Base-by-base conservation (phyloP, 2,113 vertebrate genomes). In the Limanda limanda region DNA sequence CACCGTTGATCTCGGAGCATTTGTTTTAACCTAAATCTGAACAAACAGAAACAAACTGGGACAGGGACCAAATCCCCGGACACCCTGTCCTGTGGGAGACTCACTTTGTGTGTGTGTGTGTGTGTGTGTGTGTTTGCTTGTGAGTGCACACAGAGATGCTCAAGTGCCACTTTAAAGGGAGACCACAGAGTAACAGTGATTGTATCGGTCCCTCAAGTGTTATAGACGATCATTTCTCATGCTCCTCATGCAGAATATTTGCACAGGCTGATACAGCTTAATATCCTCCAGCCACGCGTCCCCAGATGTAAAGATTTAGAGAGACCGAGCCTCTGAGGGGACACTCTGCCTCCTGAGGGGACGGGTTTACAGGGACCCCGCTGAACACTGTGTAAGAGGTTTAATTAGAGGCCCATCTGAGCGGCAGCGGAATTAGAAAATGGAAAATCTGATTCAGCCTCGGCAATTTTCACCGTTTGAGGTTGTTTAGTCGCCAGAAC, bases 401-500 rank as follows among this genome's bases (percentile, higher is more conserved):
- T 81, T 86, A 84, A 85, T 92, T 82, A 82, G 56, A 76, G 62
- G 59, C 40, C 24, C 73, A 76, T 81, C 71, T 76, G 74, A 74
- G 79, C 85, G 74, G 82, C 61, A 82, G 35, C 83, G 69, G 65
- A 80, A 66, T 76, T 66, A 68, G 65, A 74, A 86, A 85, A 88
- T 86, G 81, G 73, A 83, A 88, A 86, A 80, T 87, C 76, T 58
- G 71, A 84, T 84, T 71, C 73, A 81, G 55, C 48, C 60, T 42
- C n/a, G 45, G 68, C 61, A 84, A 87, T 87, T 90, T 88, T 79
- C 76, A 68, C 82, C 52, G 74, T 84, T 40, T 67, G 80, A 78
- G 75, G 61, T 76, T 79, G 66, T 71, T 51, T 40, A 78, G 27
- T 47, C 77, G 68, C 78, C 68, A 71, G 87, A 66, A 83, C 67